phyloP scores from a whole-genome alignment of 2,113 vertebrate genomes.

The Gallinago jamesoni region DNA sequence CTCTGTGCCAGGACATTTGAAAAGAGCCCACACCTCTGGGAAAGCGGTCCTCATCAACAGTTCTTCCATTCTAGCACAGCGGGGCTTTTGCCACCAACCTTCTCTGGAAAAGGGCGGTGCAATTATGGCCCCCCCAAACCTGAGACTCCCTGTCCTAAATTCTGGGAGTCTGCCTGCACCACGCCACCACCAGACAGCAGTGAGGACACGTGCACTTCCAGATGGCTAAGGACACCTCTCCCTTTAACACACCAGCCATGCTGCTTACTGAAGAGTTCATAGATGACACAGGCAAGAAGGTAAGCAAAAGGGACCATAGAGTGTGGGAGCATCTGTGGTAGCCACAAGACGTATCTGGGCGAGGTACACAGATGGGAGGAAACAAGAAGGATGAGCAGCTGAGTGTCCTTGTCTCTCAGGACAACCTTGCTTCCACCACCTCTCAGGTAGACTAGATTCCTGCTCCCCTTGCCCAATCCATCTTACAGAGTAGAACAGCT shows the following conservation, averaged over 20 bases:
- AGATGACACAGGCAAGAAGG: neutral
- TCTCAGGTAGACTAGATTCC: neutral
- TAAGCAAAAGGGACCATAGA: neutral
- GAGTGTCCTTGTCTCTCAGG: neutral
- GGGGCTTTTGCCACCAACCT: neutral
- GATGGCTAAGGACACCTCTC: neutral
- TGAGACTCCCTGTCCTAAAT: accelerated
- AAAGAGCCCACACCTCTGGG: neutral
- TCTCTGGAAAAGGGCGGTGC: neutral
- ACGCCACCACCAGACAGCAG: accelerated
- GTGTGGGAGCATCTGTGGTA: accelerated
- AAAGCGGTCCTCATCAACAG: neutral
- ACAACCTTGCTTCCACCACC: neutral
- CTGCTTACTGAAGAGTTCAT: neutral
- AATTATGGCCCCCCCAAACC: neutral
- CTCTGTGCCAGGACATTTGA: neutral
- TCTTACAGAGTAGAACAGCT: neutral
- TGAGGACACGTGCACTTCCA: neutral
- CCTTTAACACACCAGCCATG: neutral
- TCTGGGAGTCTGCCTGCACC: neutral
- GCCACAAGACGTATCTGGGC: neutral
- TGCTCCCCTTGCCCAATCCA: neutral
- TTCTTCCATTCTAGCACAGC: neutral
- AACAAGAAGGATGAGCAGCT: neutral
- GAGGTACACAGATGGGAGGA: neutral